phyloP scores from a whole-genome alignment of 1,140 invertebrate genomes.

The Papilio helenus region DNA sequence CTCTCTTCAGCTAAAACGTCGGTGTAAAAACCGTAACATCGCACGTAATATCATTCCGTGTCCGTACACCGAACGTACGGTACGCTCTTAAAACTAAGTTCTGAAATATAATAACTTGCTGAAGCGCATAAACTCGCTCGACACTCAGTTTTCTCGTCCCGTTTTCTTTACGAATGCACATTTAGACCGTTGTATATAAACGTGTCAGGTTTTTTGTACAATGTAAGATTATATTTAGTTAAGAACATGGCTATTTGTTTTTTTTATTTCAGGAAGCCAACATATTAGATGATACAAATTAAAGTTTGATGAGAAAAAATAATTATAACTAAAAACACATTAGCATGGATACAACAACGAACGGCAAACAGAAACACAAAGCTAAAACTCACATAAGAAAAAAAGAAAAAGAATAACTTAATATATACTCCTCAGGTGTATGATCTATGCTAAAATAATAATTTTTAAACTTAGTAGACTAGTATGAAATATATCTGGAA shows the following conservation, averaged over 20 bases:
- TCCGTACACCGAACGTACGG: constrained; percentile 41
- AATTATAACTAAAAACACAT: too few relatives aligned
- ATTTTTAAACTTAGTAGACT: too few relatives aligned
- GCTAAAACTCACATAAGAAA: too few relatives aligned
- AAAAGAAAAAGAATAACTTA: too few relatives aligned
- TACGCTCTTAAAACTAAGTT: constrained; percentile 55
- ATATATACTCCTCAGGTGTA: too few relatives aligned
- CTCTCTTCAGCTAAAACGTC: constrained; percentile 13
- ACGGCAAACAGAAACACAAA: too few relatives aligned
- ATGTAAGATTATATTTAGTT: background rate
- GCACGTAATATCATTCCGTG: constrained; percentile 47
- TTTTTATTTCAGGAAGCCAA: background rate
- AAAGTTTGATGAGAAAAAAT: too few relatives aligned
- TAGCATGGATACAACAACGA: too few relatives aligned
- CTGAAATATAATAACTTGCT: constrained; percentile 56
- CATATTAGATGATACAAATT: too few relatives aligned
- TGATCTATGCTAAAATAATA: too few relatives aligned
- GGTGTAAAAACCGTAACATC: constrained; percentile 41
- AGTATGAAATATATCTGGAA: too few relatives aligned
- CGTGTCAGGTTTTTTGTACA: constrained; percentile 25
- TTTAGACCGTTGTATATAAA: constrained; percentile 41
- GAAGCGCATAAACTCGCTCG: constrained; percentile 44
- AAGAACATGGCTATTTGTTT: background rate
- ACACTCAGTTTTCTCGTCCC: constrained; percentile 32
- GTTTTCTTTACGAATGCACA: constrained; percentile 51